Evolutionary conservation across 2,113 vertebrate species (phyloP), one percentile per base, ranked within the genome.

Genomic region (Machaerirhynchus nigripectus): DNA sequence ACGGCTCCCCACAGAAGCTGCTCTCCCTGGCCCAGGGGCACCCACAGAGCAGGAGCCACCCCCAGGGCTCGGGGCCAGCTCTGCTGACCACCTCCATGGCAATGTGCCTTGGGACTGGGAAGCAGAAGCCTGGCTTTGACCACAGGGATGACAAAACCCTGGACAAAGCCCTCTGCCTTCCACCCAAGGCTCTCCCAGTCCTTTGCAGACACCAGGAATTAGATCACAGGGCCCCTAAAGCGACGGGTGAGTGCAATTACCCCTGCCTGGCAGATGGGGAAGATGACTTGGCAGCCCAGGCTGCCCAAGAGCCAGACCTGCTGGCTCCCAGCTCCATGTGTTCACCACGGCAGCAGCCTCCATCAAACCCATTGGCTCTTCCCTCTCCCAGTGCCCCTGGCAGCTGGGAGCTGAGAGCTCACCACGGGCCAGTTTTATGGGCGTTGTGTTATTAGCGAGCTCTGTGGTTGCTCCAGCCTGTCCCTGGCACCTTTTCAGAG

Each of bases 401-500:
- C 69, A 87, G 93, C 82, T 31, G 0, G 30, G 68, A 93, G 46
- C 79, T 87, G 56, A 82, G 73, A 90, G 84, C 71, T 90, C 85
- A 49, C 50, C 44, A 81, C 9, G 0, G 7, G 44, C 33, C 7
- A 37, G 71, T 89, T 96, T 97, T 96, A 96, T 15, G 69, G 90
- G 84, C 20, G 3, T 49, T 4, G 5, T 86, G 84, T 88, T 61
- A n/a, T 91, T 96, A 96, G 88, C 19, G n/a, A 95, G 79, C 84
- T 63, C 75, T 67, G 86, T 1, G 15, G 61, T 35, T 9, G 15
- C 82, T 96, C 97, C 97, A 96, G 94, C 90, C 82, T 95, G 73
- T 73, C 24, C 74, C 87, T 94, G 96, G 93, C 96, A 96, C 86
- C 76, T 90, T 69, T 68, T 96, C 95, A 93, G 95, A 75, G 79